phyloP scores from a whole-genome alignment of 2,888 invertebrate genomes.

The Bibio marci region DNA sequence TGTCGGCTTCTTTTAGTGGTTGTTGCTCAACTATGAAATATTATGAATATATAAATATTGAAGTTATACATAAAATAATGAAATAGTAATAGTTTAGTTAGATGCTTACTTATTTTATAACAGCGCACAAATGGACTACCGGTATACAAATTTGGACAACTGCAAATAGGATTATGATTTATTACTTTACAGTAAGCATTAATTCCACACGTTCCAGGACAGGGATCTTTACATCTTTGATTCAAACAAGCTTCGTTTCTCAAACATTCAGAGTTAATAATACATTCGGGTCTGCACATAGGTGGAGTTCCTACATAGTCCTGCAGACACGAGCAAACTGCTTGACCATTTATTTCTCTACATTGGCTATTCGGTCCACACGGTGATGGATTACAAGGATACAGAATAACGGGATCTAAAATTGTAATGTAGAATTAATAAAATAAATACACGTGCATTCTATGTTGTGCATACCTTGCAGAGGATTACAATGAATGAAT shows the following conservation, averaged over 20 bases:
- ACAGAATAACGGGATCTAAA: slow-evolving; percentile 30
- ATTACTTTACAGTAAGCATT: slow-evolving; percentile 39
- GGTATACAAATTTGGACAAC: slow-evolving; percentile 36
- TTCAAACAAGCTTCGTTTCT: slow-evolving; percentile 52
- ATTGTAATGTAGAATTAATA: too few species aligned
- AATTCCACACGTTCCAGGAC: slow-evolving; percentile 41
- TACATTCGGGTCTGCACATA: slow-evolving; percentile 60
- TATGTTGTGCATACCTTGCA: slow-evolving; percentile 34
- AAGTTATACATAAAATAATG: slow-evolving; percentile 18
- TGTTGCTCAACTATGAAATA: slow-evolving; percentile 15
- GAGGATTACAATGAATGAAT: slow-evolving; percentile 45
- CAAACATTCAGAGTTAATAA: slow-evolving; percentile 53
- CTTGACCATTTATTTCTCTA: slow-evolving; percentile 31
- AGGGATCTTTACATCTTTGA: slow-evolving; percentile 56
- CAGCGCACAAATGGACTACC: slow-evolving; percentile 37
- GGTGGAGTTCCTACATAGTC: slow-evolving; percentile 57
- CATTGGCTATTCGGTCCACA: slow-evolving; percentile 63
- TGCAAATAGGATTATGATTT: slow-evolving; percentile 39
- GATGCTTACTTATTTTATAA: slow-evolving; percentile 11
- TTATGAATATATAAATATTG: neutral
- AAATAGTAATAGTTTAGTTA: slow-evolving; percentile 17
- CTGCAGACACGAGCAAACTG: slow-evolving; percentile 49
- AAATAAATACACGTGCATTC: slow-evolving; percentile 36
- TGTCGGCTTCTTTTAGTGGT: slow-evolving; percentile 16
- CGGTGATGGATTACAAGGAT: slow-evolving; percentile 51